phyloP scores from a whole-genome alignment of 2,888 invertebrate species.

The Nemurella pictetii region DNA sequence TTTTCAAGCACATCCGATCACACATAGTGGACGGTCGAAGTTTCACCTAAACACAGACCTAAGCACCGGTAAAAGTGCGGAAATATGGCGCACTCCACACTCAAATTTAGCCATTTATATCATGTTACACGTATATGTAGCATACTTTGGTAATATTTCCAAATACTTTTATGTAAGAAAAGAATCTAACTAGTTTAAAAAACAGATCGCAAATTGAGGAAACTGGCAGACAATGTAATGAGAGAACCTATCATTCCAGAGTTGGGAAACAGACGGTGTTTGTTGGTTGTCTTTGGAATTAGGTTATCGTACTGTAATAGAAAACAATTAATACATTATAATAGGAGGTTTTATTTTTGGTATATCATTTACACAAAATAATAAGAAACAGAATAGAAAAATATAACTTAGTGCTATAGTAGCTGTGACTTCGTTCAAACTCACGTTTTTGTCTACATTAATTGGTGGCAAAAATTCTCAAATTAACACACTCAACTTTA shows the following conservation, averaged over 20 bases:
- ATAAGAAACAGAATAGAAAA: constrained; percentile 6
- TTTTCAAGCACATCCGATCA: background rate
- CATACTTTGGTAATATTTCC: background rate
- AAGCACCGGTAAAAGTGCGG: background rate
- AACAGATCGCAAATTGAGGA: no score
- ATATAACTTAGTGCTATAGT: background rate
- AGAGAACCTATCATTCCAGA: no score
- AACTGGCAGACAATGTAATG: no score
- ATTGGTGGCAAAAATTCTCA: background rate
- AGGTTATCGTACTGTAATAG: background rate
- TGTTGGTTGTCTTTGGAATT: background rate
- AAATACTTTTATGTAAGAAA: background rate
- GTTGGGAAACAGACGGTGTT: background rate
- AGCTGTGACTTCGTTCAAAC: background rate
- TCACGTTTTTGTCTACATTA: background rate
- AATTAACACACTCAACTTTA: background rate
- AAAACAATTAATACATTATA: background rate
- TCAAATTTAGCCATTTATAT: no score
- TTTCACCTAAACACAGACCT: background rate
- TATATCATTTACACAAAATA: constrained; percentile 17
- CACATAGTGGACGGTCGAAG: background rate
- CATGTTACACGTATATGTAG: background rate
- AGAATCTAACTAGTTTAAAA: no score
- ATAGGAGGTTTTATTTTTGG: constrained; percentile 17
- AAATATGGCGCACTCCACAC: background rate